phyloP scores from a whole-genome alignment of 2,888 invertebrate genomes.

The Axea sp. region DNA sequence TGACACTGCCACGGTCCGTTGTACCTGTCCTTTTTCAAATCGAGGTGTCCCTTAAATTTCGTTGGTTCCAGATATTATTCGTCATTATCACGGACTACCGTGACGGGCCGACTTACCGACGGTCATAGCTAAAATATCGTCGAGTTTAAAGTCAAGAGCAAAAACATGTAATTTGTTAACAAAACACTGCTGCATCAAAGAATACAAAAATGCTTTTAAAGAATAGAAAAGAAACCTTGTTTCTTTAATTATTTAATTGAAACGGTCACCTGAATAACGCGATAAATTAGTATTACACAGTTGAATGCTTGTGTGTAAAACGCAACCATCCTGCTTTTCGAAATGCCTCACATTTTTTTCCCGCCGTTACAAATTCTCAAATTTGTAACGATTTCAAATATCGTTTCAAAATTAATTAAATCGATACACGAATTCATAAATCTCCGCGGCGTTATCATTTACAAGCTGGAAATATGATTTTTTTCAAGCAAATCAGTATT shows the following conservation, averaged over 20 bases:
- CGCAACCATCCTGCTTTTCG: too few relatives aligned
- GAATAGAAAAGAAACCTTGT: background rate
- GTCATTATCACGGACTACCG: conserved; percentile 72
- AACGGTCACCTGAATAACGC: conserved; percentile 8
- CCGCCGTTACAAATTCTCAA: background rate
- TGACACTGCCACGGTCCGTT: conserved; percentile 74
- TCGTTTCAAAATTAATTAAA: too few relatives aligned
- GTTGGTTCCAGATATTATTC: conserved; percentile 76
- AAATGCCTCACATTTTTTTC: conserved; percentile 18
- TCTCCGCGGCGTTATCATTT: too few relatives aligned
- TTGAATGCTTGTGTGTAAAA: conserved; percentile 8
- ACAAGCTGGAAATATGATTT: too few relatives aligned
- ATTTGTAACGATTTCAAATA: too few relatives aligned
- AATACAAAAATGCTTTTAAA: background rate
- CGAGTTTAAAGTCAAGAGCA: conserved; percentile 50
- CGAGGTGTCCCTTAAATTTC: conserved; percentile 66
- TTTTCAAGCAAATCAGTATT: conserved; percentile 6
- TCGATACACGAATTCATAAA: too few relatives aligned
- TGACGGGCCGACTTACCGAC: conserved; percentile 68
- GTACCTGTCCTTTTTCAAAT: conserved; percentile 60
- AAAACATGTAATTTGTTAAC: conserved; percentile 59
- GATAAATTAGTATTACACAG: conserved; percentile 36
- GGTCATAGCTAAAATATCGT: conserved; percentile 44
- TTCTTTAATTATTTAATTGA: conserved; percentile 3
- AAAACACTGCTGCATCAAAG: too few relatives aligned